A percentile compares a stretch with the other conserved stretches of the same genome.
These are phyloP conservation scores for Eristalis tenax DNA, from an alignment of 2,888 invertebrate species.

Conservation along the genomic window DNA sequence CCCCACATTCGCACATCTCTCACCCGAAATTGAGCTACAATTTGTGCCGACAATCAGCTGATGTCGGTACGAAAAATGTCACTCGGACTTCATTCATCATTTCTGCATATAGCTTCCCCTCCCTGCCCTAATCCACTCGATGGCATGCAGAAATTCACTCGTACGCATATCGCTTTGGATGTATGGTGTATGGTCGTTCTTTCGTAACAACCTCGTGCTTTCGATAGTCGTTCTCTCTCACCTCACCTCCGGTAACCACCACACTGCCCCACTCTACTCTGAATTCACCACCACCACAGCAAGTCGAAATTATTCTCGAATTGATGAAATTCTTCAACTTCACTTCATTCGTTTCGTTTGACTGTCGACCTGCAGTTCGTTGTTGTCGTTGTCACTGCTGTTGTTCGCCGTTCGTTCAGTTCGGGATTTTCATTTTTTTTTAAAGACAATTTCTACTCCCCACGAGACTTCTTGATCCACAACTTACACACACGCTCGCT, in stretches of 20 bases:
- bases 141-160: background rate
- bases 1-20: background rate
- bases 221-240: background rate
- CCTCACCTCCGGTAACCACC: background rate
- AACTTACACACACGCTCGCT: background rate
- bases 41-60: conserved; percentile 57
- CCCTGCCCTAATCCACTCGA: background rate
- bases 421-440: background rate
- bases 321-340: conserved; percentile 56
- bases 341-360: conserved; percentile 30
- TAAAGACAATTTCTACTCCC: background rate
- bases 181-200: background rate
- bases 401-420: conserved; percentile 12
- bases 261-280: background rate
- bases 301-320: conserved; percentile 62
- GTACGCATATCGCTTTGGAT: background rate
- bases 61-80: background rate
- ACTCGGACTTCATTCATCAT: conserved; percentile 8
- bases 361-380: background rate
- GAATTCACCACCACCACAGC: conserved; percentile 14
- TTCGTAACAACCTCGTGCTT: conserved; percentile 18
- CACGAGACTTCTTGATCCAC: background rate
- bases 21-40: conserved; percentile 11
- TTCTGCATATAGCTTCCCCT: background rate
- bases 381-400: conserved; percentile 26